phyloP scores from a whole-genome alignment of 2,888 invertebrate species.

The Operophtera brumata region DNA sequence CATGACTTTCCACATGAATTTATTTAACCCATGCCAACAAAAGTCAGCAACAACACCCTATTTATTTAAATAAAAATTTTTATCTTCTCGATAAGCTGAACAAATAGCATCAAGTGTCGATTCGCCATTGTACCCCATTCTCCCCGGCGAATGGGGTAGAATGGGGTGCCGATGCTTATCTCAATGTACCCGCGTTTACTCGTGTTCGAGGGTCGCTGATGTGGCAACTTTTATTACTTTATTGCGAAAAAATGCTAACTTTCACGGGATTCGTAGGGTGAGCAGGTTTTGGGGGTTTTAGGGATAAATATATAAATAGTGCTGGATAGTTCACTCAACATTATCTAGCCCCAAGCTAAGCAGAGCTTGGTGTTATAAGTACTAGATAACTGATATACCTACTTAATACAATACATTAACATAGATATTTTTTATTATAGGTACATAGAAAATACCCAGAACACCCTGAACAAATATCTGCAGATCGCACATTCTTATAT shows the following conservation, averaged over 20 bases:
- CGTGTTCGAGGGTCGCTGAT: constrained; percentile 59
- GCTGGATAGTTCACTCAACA: too few species aligned
- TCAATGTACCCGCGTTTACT: constrained; percentile 44
- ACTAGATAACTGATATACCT: too few species aligned
- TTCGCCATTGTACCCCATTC: constrained; percentile 19
- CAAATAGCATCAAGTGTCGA: constrained; percentile 40
- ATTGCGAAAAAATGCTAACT: constrained; percentile 76
- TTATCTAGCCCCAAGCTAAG: too few species aligned
- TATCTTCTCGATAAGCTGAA: constrained; percentile 20
- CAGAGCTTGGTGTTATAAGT: too few species aligned
- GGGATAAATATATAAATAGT: too few species aligned
- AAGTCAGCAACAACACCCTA: constrained; percentile 15
- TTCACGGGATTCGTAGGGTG: constrained; percentile 44
- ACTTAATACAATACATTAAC: too few species aligned
- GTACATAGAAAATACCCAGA: too few species aligned
- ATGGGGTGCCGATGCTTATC: constrained; percentile 50
- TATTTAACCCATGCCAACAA: constrained; percentile 8
- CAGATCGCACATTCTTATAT: too few species aligned
- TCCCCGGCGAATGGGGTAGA: constrained; percentile 19
- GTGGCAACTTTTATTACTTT: constrained; percentile 71
- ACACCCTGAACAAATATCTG: too few species aligned
- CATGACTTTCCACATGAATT: too few species aligned
- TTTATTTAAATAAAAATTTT: constrained; percentile 24
- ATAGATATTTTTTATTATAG: too few species aligned
- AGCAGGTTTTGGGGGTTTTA: constrained; percentile 16